Percentiles rank a stretch among this genome's conserved stretches.
Evolutionary conservation across 1,140 invertebrate genomes (phyloP).

Genomic region (Araneus ventricosus): DNA sequence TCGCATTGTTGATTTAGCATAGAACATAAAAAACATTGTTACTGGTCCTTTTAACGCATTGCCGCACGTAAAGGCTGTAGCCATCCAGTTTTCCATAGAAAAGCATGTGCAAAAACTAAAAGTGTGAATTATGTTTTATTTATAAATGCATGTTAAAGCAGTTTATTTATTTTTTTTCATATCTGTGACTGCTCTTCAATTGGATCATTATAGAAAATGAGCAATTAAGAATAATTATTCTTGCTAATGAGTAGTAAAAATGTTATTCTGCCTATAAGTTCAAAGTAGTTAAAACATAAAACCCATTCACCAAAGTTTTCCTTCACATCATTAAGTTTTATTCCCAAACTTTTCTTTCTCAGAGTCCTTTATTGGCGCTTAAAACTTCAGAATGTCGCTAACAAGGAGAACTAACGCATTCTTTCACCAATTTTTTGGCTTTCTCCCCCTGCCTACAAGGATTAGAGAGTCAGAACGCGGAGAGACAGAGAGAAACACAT

Average conservation of each 20-base stretch:
- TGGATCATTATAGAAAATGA: neutral
- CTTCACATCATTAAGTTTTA: neutral
- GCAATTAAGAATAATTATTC: neutral
- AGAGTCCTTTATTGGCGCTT: constrained; percentile 10
- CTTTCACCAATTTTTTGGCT: neutral
- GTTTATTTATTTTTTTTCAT: too few relatives aligned
- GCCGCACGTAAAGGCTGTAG: too few relatives aligned
- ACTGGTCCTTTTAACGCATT: too few relatives aligned
- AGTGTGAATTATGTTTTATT: too few relatives aligned
- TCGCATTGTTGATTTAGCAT: too few relatives aligned
- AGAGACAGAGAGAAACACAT: constrained; percentile 1
- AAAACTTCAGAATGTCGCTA: neutral
- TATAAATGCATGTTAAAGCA: too few relatives aligned
- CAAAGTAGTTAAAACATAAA: neutral
- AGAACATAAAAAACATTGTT: too few relatives aligned
- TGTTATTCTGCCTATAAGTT: neutral
- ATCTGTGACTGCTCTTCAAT: too few relatives aligned
- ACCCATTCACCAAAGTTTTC: neutral
- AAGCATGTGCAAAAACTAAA: too few relatives aligned
- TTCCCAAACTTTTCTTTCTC: neutral
- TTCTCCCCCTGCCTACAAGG: neutral
- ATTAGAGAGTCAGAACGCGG: neutral
- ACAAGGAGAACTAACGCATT: constrained; percentile 10
- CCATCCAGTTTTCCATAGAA: too few relatives aligned
- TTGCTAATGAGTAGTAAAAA: neutral